Conservation (phyloP, 2,113 vertebrate genomes). For the Ellobius talpinus region DNA sequence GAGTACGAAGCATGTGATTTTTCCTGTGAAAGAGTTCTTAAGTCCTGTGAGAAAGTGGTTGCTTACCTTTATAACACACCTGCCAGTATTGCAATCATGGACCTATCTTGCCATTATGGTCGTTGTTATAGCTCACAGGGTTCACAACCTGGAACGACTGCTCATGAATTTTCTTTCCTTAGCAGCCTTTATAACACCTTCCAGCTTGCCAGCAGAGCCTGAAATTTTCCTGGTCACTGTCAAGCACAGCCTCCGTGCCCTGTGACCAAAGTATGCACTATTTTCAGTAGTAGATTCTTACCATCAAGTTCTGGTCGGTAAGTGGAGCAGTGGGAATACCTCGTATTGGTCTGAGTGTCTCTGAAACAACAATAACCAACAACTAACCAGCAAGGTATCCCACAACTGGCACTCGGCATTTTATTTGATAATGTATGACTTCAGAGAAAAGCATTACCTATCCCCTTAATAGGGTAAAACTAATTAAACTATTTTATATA, state of each 20-base stretch:
- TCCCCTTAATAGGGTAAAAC: not conserved
- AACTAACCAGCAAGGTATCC: not conserved
- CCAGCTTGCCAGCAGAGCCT: not conserved
- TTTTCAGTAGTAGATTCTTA: not conserved
- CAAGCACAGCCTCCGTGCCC: not conserved
- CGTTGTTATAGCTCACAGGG: not conserved
- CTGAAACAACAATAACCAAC: not conserved
- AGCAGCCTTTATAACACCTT: not conserved
- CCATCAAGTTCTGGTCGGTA: not conserved
- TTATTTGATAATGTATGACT: not conserved
- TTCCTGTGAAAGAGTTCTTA: not conserved
- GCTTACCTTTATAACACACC: not conserved
- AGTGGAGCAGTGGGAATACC: not conserved
- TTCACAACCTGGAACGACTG: not conserved
- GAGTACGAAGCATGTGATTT: not conserved
- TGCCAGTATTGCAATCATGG: not conserved
- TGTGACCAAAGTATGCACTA: not conserved
- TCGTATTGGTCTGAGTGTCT: not conserved
- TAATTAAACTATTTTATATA: not conserved
- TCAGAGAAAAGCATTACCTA: not conserved
- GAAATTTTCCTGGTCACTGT: not conserved
- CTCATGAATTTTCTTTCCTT: too few relatives aligned
- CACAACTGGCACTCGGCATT: not conserved
- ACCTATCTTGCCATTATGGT: too few relatives aligned
- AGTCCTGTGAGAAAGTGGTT: not conserved